These are phyloP conservation scores for Drosophila littoralis DNA, from an alignment of 1,140 invertebrate species.

Conservation along the genomic window DNA sequence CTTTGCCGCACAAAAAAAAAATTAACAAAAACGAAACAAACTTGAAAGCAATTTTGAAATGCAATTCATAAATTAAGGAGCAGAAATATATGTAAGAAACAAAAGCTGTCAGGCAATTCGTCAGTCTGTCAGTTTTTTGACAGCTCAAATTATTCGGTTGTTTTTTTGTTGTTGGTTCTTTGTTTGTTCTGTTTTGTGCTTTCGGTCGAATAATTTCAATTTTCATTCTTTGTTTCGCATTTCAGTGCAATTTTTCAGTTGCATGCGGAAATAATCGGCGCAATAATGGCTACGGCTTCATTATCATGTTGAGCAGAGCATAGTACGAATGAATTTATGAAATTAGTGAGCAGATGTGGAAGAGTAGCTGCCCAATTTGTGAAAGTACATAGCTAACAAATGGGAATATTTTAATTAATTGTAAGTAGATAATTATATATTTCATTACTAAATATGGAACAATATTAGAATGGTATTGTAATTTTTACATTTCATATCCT, in stretches of 20 bases:
- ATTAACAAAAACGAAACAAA: conserved; percentile 24
- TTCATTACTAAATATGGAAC: no score
- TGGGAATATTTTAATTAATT: neutral
- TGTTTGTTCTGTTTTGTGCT: conserved; percentile 18
- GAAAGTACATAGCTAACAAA: neutral
- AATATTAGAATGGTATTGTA: no score
- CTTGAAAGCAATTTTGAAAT: conserved; percentile 23
- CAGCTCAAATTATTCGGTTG: conserved; percentile 32
- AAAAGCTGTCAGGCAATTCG: conserved; percentile 40
- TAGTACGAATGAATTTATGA: conserved; percentile 4
- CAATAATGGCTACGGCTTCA: conserved; percentile 4
- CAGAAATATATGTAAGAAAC: neutral
- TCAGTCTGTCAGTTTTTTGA: conserved; percentile 51
- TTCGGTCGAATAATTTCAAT: conserved; percentile 21
- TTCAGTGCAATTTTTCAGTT: conserved; percentile 31
- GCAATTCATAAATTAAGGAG: conserved; percentile 16
- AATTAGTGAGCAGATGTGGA: neutral
- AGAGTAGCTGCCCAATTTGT: conserved; percentile 1
- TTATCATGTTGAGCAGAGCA: conserved; percentile 21
- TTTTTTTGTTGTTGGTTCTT: conserved; percentile 18
- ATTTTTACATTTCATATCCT: no score
- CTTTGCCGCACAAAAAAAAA: neutral
- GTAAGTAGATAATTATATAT: no score
- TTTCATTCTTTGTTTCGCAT: conserved; percentile 26
- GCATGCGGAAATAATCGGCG: conserved; percentile 37